phyloP scores from a whole-genome alignment of 1,140 invertebrate species.

The Anoplolepis gracilipes region DNA sequence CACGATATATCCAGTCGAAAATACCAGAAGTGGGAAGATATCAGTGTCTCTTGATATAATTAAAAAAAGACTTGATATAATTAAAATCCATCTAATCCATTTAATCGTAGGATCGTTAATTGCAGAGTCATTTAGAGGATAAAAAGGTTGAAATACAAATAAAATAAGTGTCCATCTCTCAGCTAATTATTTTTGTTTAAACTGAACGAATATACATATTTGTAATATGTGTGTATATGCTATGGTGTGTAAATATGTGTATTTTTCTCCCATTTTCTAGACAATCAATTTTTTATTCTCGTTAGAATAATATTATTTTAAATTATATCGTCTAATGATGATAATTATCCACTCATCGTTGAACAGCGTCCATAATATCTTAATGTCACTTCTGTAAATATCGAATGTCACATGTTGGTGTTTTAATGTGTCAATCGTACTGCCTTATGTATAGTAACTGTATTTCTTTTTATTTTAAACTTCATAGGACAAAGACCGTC shows the following conservation, averaged over 20 bases:
- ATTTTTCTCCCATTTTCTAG: constrained; percentile 4
- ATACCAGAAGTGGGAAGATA: no score
- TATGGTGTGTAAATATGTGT: not conserved
- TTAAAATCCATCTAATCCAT: not conserved
- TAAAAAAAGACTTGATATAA: not conserved
- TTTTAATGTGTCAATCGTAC: constrained; percentile 23
- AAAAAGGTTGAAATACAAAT: not conserved
- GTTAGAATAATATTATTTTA: not conserved
- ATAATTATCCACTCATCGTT: not conserved
- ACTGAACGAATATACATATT: not conserved
- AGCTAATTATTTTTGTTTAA: not conserved
- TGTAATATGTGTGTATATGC: not conserved
- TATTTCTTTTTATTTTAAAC: constrained; percentile 1
- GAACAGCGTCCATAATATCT: constrained; percentile 34
- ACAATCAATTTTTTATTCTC: not conserved
- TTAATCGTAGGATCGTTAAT: constrained; percentile 7
- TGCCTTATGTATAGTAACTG: not conserved
- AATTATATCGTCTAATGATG: not conserved
- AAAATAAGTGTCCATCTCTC: not conserved
- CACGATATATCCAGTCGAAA: no score
- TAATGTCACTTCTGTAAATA: constrained; percentile 47
- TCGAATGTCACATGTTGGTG: not conserved
- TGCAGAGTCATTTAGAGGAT: not conserved
- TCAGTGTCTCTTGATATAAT: not conserved
- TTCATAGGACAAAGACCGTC: not conserved